Conservation (phyloP, 2,888 invertebrate genomes). For the Linnaemya tessellans region DNA sequence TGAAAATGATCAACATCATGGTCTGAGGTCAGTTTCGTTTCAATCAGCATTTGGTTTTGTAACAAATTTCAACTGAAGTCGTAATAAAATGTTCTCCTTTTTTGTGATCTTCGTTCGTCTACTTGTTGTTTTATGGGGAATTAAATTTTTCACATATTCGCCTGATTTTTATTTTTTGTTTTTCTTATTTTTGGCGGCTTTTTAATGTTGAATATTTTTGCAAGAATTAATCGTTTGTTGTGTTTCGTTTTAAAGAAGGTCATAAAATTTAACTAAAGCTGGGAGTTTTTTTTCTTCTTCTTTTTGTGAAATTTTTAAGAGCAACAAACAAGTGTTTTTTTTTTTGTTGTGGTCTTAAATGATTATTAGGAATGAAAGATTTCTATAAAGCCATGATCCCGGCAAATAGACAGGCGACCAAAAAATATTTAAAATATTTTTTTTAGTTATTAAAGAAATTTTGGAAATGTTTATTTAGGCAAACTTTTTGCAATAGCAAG, state of each 20-base stretch:
- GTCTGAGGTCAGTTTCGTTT: constrained; percentile 71
- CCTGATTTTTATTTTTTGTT: not conserved
- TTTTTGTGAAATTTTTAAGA: not conserved
- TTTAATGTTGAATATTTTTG: constrained; percentile 49
- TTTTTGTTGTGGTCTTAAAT: no score
- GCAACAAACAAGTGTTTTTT: constrained; percentile 24
- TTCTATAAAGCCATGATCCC: no score
- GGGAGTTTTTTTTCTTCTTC: constrained; percentile 12
- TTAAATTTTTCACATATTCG: constrained; percentile 62
- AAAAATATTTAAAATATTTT: no score
- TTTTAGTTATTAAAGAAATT: no score
- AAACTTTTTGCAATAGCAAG: no score
- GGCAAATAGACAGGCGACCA: no score
- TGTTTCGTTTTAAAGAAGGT: constrained; percentile 41
- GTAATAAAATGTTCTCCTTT: constrained; percentile 61
- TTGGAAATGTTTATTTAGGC: no score
- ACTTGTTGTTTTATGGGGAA: constrained; percentile 62
- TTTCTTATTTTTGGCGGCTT: constrained; percentile 57
- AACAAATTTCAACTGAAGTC: constrained; percentile 41
- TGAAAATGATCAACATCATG: constrained; percentile 49
- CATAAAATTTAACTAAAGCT: constrained; percentile 50
- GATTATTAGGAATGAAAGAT: no score
- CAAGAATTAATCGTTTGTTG: constrained; percentile 32
- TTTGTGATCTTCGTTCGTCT: constrained; percentile 61
- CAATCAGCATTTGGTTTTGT: constrained; percentile 33